Conservation (phyloP, 2,113 vertebrate genomes). For the Lophochroa leadbeateri region DNA sequence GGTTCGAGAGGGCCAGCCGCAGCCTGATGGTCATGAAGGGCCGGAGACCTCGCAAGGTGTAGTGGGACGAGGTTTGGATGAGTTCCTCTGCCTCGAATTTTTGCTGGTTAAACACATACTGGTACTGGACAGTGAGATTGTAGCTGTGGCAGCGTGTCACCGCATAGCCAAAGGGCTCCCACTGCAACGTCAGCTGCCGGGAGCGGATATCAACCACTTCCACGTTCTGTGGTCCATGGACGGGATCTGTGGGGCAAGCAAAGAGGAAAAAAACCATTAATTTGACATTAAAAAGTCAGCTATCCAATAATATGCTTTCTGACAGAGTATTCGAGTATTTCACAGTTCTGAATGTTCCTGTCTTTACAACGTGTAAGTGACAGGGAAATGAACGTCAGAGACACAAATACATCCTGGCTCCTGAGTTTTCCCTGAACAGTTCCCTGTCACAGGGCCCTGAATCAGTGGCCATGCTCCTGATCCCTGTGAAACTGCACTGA, state of each 20-base stretch:
- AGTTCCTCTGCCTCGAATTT: conserved; percentile 90
- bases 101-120: conserved; percentile 93
- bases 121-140: conserved; percentile 96
- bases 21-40: conserved; percentile 92
- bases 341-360: background rate
- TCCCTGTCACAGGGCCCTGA: fast-evolving
- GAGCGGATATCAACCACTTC: conserved; percentile 95
- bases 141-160: conserved; percentile 98
- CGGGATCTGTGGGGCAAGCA: conserved; percentile 81
- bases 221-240: conserved; percentile 91
- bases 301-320: fast-evolving
- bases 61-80: conserved; percentile 93
- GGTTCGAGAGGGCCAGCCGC: conserved; percentile 90
- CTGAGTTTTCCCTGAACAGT: background rate
- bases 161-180: conserved; percentile 93
- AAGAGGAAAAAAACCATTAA: background rate
- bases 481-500: background rate
- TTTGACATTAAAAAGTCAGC: background rate
- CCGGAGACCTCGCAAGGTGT: conserved; percentile 89
- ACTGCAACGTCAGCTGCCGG: conserved; percentile 93
- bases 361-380: background rate
- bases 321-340: background rate
- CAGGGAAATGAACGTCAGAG: background rate
- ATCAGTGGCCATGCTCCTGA: background rate
- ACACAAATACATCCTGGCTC: background rate